A percentile compares a stretch with the other conserved stretches of the same genome.
Conservation (phyloP, 2,888 invertebrate genomes). For the Crematogaster levior region DNA sequence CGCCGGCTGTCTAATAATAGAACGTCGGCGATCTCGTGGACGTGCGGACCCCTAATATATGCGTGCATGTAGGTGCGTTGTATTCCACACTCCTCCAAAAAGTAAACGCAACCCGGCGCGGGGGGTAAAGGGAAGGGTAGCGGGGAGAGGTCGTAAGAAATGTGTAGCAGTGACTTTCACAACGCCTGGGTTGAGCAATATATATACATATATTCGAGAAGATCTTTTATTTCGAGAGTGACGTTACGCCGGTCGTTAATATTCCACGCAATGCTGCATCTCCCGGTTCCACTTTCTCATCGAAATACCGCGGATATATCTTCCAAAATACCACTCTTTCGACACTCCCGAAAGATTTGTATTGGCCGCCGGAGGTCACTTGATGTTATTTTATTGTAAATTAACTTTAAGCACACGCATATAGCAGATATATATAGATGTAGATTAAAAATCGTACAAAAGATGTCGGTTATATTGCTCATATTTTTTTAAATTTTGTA, state of each 20-base stretch:
- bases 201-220: neutral
- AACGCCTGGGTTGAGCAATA: conserved; percentile 15
- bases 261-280: conserved; percentile 22
- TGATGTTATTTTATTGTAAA: neutral
- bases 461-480: neutral
- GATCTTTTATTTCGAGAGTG: neutral
- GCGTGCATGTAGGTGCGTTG: conserved; percentile 21
- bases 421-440: too few species aligned
- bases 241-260: conserved; percentile 8
- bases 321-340: neutral
- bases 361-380: neutral
- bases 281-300: conserved; percentile 24
- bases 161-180: conserved; percentile 58
- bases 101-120: conserved; percentile 47
- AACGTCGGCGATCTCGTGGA: conserved; percentile 63
- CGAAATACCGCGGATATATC: conserved; percentile 3
- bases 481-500: neutral
- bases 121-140: neutral
- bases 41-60: conserved; percentile 53
- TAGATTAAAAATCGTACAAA: neutral
- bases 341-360: neutral
- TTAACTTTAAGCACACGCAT: neutral
- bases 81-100: conserved; percentile 36
- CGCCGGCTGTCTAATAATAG: conserved; percentile 65
- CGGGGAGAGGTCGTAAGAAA: conserved; percentile 41